Percentiles rank a stretch among this genome's conserved stretches.
Evolutionary conservation across 2,797 vertebrate species (phyloP).

Genomic region (Silurus aristotelis): DNA sequence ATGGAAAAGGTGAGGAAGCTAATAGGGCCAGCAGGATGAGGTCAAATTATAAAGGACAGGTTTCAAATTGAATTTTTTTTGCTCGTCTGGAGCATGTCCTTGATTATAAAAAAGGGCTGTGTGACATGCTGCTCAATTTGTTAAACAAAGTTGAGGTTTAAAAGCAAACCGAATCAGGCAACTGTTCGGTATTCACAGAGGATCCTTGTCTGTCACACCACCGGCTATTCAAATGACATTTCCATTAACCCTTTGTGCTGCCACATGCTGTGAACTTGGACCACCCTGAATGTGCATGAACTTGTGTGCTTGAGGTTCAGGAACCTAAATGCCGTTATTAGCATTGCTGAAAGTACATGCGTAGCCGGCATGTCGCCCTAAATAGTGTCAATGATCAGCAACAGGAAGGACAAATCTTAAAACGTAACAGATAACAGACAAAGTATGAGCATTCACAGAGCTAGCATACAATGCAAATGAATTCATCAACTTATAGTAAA

Average conservation of each 20-base stretch:
- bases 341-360: neutral
- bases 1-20: neutral
- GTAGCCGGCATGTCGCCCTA: neutral
- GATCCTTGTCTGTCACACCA: slow-evolving; percentile 43
- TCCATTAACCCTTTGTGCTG: slow-evolving; percentile 46
- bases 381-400: neutral
- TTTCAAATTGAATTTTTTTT: slow-evolving; percentile 32
- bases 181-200: slow-evolving; percentile 43
- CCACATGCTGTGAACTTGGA: neutral
- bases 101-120: slow-evolving; percentile 9
- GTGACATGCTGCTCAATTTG: slow-evolving; percentile 47
- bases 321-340: neutral
- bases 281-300: neutral
- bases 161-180: slow-evolving; percentile 28
- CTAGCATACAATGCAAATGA: neutral
- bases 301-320: neutral
- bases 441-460: neutral
- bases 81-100: slow-evolving; percentile 25
- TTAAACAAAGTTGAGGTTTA: slow-evolving; percentile 46
- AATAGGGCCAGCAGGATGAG: neutral
- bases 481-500: neutral
- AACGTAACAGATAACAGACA: neutral
- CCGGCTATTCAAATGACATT: slow-evolving; percentile 50
- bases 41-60: slow-evolving; percentile 16
- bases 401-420: neutral